Evolutionary conservation across 2,797 vertebrate species (phyloP).

Genomic region (Chiroxiphia lanceolata): DNA sequence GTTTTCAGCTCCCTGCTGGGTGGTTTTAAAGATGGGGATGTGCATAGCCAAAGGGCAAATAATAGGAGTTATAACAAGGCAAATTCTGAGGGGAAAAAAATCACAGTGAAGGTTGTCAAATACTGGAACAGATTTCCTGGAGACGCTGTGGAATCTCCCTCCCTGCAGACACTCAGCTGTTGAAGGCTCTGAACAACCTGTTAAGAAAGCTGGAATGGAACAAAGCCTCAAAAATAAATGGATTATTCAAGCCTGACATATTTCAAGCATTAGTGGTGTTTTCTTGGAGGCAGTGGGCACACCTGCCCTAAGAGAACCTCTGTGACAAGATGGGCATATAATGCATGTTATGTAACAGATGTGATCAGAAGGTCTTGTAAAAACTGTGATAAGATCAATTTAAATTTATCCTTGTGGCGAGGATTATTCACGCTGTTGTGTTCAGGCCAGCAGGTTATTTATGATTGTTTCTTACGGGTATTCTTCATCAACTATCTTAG

Average conservation of each 20-base stretch:
- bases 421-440: background rate
- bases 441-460: background rate
- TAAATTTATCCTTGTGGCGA: background rate
- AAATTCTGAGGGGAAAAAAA: background rate
- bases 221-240: background rate
- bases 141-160: background rate
- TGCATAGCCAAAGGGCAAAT: background rate
- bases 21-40: background rate
- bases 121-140: background rate
- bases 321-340: background rate
- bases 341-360: rapidly evolving
- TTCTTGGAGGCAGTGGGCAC: background rate
- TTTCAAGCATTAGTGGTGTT: background rate
- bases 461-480: background rate
- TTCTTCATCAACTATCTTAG: background rate
- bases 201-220: background rate
- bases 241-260: background rate
- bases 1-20: background rate
- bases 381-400: background rate
- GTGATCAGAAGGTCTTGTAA: background rate
- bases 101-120: background rate
- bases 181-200: background rate
- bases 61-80: background rate
- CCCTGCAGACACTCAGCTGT: background rate
- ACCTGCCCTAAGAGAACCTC: background rate